phyloP scores from a whole-genome alignment of 2,888 invertebrate genomes.

The Chorisops tibialis region DNA sequence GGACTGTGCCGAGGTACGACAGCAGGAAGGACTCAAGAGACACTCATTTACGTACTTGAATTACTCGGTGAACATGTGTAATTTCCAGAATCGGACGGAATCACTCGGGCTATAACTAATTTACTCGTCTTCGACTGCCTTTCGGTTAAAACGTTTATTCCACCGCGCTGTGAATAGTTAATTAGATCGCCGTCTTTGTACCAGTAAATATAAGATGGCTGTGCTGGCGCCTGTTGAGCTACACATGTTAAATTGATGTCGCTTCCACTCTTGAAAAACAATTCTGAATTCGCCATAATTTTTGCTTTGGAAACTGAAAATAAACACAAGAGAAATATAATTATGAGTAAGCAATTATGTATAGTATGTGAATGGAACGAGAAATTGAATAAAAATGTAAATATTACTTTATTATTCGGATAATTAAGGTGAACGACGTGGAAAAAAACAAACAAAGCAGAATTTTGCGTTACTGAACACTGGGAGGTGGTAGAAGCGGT shows the following conservation, averaged over 20 bases:
- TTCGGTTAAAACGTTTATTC: conserved; percentile 83
- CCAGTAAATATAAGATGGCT: conserved; percentile 76
- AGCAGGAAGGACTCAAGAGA: background rate
- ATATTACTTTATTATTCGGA: too few species aligned
- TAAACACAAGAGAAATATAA: conserved; percentile 3
- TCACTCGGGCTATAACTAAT: conserved; percentile 78
- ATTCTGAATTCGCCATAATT: conserved; percentile 79
- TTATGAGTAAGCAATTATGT: conserved; percentile 4
- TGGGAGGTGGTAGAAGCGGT: too few species aligned
- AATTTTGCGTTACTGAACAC: too few species aligned
- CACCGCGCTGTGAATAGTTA: conserved; percentile 80
- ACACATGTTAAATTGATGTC: conserved; percentile 90
- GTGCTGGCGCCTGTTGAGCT: conserved; percentile 67
- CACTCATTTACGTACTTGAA: conserved; percentile 57
- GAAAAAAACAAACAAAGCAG: too few species aligned
- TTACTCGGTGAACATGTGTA: conserved; percentile 87
- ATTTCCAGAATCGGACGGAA: conserved; percentile 78
- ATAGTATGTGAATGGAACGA: too few species aligned
- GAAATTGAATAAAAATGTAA: too few species aligned
- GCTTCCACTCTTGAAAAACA: conserved; percentile 84
- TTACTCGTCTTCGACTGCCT: conserved; percentile 81
- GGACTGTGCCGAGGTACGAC: too few species aligned
- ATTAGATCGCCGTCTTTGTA: conserved; percentile 78
- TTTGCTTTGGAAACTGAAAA: conserved; percentile 82
- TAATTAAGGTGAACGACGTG: too few species aligned